Percentiles rank a stretch among this genome's conserved stretches.
Conservation (phyloP, 1,140 invertebrate genomes). For the Calycopis cecrops region DNA sequence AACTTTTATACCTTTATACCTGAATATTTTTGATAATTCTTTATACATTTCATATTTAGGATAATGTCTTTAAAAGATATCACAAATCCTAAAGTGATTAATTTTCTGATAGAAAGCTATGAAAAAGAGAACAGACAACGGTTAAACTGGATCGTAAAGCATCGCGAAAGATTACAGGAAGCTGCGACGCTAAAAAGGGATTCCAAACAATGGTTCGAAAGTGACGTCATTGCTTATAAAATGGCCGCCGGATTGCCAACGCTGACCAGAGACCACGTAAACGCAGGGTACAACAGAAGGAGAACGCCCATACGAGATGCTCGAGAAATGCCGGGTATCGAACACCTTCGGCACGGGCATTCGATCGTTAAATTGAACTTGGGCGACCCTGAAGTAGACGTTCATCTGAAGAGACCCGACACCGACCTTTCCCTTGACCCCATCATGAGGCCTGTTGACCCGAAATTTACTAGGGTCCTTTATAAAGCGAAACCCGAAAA, state of each 20-base stretch:
- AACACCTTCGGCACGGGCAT: constrained; percentile 32
- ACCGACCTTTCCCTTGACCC: constrained; percentile 30
- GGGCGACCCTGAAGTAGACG: constrained; percentile 30
- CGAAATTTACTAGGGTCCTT: constrained; percentile 35
- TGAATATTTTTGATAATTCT: too few species aligned
- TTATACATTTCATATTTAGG: too few species aligned
- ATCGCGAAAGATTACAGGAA: constrained; percentile 37
- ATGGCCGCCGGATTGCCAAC: constrained; percentile 43
- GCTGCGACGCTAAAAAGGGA: constrained; percentile 44
- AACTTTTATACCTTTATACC: too few species aligned
- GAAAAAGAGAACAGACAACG: constrained; percentile 53
- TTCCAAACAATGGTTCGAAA: constrained; percentile 43
- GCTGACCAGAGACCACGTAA: constrained; percentile 38
- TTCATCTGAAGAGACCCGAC: not conserved
- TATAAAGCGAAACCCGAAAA: constrained; percentile 48
- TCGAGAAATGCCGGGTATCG: constrained; percentile 26
- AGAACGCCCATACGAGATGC: constrained; percentile 32
- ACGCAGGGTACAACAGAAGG: constrained; percentile 29
- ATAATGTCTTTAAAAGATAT: constrained; percentile 49
- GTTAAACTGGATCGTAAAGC: constrained; percentile 46
- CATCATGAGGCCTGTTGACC: constrained; percentile 48
- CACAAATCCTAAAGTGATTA: constrained; percentile 45
- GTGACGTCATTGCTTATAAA: constrained; percentile 40
- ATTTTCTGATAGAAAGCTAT: constrained; percentile 52
- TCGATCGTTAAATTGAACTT: constrained; percentile 36